Base-by-base conservation (phyloP, 2,888 invertebrate genomes). In the Athalia circularis region DNA sequence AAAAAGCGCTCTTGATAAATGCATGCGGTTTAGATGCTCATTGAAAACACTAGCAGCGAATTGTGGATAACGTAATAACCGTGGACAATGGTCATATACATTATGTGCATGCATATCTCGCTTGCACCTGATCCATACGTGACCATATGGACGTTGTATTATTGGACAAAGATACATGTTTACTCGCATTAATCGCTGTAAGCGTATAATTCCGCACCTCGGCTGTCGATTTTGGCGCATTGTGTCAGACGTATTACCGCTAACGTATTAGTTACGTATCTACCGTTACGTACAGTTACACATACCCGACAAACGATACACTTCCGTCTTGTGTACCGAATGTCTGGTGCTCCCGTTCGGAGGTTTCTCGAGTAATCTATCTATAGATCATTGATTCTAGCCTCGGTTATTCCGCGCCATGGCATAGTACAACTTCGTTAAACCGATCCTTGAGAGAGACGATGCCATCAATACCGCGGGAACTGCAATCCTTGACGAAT, bases 101-200 rank as follows among this genome's bases (percentile, higher is more conserved):
- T 29, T 65, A 48, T 48, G 13, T 13, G 6, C 47, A n/a, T 45
- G 13, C 9, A 15, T 4, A 47, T 64, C n/a, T 45, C 45, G 9
- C 8, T 8, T 29, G 57, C 59, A 72, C 72, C 57, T 72, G 72
- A 59, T 47, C 57, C 6, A 70, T 54, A 59, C 72, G 72, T 59
- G 70, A 9, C 57, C 59, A 5, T 50, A 52, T n/a, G 9, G 4
- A 29, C 29, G 52, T 11, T 48, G 61, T 61, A 47, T 59, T 50
- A 1, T 75, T 43, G 15, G 50, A 64, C 54, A 62, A 75, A 75
- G 29, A 29, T 29, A 29, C 75, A 75, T 75, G 75, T 75, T 75
- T 75, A 29, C 62, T 13, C 29, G 50, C 62, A 75, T 75, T 62
- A 75, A 75, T 75, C 75, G 29, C 29, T 50, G 62, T 75, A 43